These are phyloP conservation scores for Microvelia longipes DNA, from an alignment of 1,140 invertebrate species.

Conservation along the genomic window DNA sequence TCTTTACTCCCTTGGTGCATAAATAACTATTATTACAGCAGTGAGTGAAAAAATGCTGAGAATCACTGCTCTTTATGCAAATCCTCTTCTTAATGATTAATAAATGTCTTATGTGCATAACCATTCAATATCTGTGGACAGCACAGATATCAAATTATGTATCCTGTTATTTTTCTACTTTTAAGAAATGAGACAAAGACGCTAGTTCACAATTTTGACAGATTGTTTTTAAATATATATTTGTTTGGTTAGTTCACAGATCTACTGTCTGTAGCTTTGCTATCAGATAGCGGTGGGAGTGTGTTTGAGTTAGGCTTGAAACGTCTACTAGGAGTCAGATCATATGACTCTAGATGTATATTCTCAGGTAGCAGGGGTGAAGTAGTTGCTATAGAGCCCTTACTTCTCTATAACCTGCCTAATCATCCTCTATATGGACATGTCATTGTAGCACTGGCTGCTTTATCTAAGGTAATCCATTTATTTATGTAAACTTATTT, in stretches of 20 bases:
- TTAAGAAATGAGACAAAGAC: too few species aligned
- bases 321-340: conserved; percentile 70
- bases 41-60: too few species aligned
- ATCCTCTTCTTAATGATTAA: too few species aligned
- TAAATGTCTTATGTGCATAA: too few species aligned
- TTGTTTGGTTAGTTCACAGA: conserved; percentile 48
- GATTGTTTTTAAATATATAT: conserved; percentile 6
- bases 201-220: too few species aligned
- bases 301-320: conserved; percentile 90
- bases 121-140: too few species aligned
- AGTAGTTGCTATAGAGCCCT: conserved; percentile 75
- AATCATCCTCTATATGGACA: conserved; percentile 55
- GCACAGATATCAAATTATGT: too few species aligned
- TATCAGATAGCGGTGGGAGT: conserved; percentile 90
- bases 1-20: too few species aligned
- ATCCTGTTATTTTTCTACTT: too few species aligned
- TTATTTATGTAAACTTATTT: conserved; percentile 6
- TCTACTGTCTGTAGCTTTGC: conserved; percentile 56
- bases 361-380: conserved; percentile 90
- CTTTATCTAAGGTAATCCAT: conserved; percentile 59
- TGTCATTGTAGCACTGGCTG: conserved; percentile 78
- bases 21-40: too few species aligned
- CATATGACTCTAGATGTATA: conserved; percentile 72
- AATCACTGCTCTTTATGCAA: too few species aligned
- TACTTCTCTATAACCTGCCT: conserved; percentile 50